Base-by-base conservation (phyloP, 2,113 vertebrate genomes). In the Archocentrus centrarchus region DNA sequence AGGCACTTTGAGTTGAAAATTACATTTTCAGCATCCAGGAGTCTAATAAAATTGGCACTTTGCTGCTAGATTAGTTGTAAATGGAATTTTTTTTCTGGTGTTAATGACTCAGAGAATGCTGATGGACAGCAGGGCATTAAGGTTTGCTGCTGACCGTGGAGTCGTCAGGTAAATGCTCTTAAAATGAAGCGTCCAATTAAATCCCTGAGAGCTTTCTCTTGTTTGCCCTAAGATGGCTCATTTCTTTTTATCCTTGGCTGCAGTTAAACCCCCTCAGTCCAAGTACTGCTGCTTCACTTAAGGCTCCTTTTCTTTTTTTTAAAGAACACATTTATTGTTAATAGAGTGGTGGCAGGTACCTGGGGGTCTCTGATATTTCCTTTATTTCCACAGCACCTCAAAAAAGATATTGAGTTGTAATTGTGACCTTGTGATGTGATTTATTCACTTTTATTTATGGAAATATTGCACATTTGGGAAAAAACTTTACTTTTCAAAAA, bases 41-140 rank as follows among this genome's bases (percentile, higher is more conserved):
- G 61, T 44, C 64, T n/a, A 61, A 86, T 83, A 75, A 61, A 89
- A 78, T 22, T 20, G 14, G 66, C 83, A 89, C 84, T 92, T 84
- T 85, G 80, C 86, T 68, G 82, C 73, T 81, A 30, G 61, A 90
- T 91, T 78, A 87, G 86, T 83, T 41, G 73, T 66, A 82, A 85
- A 89, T 88, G 60, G 73, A 66, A 73, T 86, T 75, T 39, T 35
- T 35, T 64, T 66, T 81, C 59, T 58, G 78, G 32, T 27, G 77
- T 61, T 93, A 93, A 85, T 89, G 86, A 83, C 6, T 89, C 62
- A 37, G 58, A 53, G 61, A 75, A 79, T 44, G 61, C 81, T 86
- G 88, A 88, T 30, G 87, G 83, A 82, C 88, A 83, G 88, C 64
- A 22, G 44, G 37, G 73, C 82, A 70, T 89, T 88, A 80, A 55